phyloP scores from a whole-genome alignment of 1,140 invertebrate genomes.

The Solenopsis invicta region DNA sequence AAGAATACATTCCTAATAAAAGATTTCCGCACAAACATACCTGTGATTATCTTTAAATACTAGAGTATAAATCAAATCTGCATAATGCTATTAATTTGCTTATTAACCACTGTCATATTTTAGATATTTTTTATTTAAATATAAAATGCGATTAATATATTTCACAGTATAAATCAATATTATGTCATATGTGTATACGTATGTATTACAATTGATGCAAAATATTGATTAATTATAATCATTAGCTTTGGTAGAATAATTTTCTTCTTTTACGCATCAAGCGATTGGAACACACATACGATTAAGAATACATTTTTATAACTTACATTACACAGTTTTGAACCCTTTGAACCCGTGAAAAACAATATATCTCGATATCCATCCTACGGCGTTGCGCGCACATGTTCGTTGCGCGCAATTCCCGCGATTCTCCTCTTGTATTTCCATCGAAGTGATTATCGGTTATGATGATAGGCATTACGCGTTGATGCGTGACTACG shows the following conservation, averaged over 20 bases:
- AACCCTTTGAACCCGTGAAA: conserved; percentile 31
- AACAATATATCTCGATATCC: conserved; percentile 51
- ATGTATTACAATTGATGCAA: background rate
- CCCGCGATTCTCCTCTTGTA: conserved; percentile 57
- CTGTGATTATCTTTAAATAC: background rate
- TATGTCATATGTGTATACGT: background rate
- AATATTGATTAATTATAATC: background rate
- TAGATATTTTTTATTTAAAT: background rate
- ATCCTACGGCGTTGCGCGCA: conserved; percentile 4
- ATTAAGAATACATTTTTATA: background rate
- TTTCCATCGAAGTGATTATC: conserved; percentile 72
- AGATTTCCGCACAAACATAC: background rate
- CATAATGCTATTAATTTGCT: no score
- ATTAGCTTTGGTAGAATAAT: conserved; percentile 7
- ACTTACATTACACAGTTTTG: conserved; percentile 22
- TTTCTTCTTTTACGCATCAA: background rate
- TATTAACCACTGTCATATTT: background rate
- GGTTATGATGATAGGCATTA: conserved; percentile 59
- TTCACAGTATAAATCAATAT: background rate
- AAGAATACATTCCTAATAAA: background rate
- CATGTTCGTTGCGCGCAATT: conserved; percentile 53
- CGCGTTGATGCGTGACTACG: conserved; percentile 58
- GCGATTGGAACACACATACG: background rate
- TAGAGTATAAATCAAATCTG: background rate
- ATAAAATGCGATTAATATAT: background rate